Evolutionary conservation across 2,113 vertebrate species (phyloP).

Genomic region (Spermophilus dauricus): DNA sequence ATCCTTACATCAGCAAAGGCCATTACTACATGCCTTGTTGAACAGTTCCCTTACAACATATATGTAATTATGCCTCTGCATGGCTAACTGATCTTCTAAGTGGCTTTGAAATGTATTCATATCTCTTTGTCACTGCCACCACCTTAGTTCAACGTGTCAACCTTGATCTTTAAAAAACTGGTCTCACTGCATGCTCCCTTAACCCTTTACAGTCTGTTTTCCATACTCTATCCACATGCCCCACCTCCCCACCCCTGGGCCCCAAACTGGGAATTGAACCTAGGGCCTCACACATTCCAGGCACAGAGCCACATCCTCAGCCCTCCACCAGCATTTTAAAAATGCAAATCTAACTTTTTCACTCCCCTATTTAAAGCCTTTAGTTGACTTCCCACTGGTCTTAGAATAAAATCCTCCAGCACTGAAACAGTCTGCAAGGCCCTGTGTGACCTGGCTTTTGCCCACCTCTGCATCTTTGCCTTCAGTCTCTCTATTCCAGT

Average conservation of each 20-base stretch:
- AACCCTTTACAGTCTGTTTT: not conserved
- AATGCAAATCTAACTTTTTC: conserved; percentile 54
- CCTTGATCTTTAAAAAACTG: not conserved
- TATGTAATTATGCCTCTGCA: not conserved
- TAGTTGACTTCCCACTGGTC: conserved; percentile 19
- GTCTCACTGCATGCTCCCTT: not conserved
- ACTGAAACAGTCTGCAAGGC: not conserved
- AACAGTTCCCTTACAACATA: not conserved
- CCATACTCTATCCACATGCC: not conserved
- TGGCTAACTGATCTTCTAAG: not conserved
- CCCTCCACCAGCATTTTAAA: not conserved
- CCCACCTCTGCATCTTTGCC: not conserved
- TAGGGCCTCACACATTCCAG: too few relatives aligned
- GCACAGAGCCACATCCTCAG: too few relatives aligned
- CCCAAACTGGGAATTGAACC: too few relatives aligned
- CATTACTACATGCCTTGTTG: not conserved
- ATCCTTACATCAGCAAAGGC: not conserved
- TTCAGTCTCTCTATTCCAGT: not conserved
- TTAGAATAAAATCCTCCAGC: conserved; percentile 24
- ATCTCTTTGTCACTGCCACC: not conserved
- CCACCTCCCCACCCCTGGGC: too few relatives aligned
- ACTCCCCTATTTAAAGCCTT: not conserved
- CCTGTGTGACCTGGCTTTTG: not conserved
- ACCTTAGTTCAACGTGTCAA: not conserved
- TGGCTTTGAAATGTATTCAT: not conserved